Base-by-base conservation (phyloP, 2,797 vertebrate species). In the Hemibagrus guttatus region DNA sequence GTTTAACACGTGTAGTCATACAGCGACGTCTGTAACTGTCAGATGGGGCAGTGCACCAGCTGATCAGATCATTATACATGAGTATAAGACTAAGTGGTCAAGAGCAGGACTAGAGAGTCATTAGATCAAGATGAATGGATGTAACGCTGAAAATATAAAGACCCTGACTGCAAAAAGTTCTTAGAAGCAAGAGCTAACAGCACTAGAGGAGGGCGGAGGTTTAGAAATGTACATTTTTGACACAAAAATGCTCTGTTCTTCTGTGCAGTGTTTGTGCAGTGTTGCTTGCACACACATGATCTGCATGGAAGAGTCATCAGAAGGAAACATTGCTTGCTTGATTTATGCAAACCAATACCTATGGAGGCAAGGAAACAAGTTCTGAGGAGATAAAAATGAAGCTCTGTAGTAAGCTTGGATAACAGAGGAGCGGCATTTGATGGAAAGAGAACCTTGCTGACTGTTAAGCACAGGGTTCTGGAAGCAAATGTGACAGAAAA, bases 11-110 rank as follows among this genome's bases (percentile, higher is more conserved):
- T 63, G 4, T 68, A 75, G 83, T 46, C 58, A 28, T 26, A 31
- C 16, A 11, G 12, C 42, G 35, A n/a, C 2, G 56, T 26, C 82
- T 17, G 59, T 54, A 82, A 58, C 76, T 79, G 84, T 88, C 89
- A 39, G 35, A 39, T 4, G 35, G 35, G 35, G 35, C 35, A 39
- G 35, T 39, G 35, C 35, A 39, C 35, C 16, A 2, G 31, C 28
- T 11, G 21, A 46, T 71, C n/a, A 76, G 74, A 76, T 76, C 49
- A 74, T 28, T 28, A 1, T 54, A 31, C 26, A 11, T 4, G 19
- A 39, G 68, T 11, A 66, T 19, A 74, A 74, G 42, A 52, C 46
- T n/a, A 52, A 4, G 35, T 23, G 52, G n/a, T 21, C 2, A 8
- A 31, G 9, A 31, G 26, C 8, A 21, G 4, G 16, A 7, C 46